Evolutionary conservation across 1,140 invertebrate genomes (phyloP), one percentile per base, ranked within the genome.

Genomic region (Cryptotermes secundus): DNA sequence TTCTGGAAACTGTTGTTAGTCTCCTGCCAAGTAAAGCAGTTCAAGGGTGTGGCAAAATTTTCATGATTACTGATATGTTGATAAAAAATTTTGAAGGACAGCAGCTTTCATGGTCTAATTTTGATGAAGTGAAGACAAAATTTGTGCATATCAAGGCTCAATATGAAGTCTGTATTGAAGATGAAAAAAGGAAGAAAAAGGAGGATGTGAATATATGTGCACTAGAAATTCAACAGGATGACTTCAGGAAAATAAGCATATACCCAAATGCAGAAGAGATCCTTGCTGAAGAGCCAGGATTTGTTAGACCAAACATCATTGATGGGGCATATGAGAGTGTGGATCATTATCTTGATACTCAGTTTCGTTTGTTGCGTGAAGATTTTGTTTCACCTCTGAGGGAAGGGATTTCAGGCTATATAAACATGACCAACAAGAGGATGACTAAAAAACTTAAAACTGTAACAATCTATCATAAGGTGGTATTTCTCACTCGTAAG

Each of bases 311-410:
- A 22, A 95, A 94, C 87, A 92, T 93, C 79, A 87, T 92, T 0
- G 86, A 92, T 45, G 94, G 94, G 4, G 87, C 89, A 0, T 96
- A 95, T 88, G 86, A 89, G 12, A 89, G 92, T 87, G 89, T 93
- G 0, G 91, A 95, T 38, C 92, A 96, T 86, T 97, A 97, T 87
- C 88, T 97, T 22, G 95, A 96, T 87, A 91, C 94, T 0, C 96
- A 97, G 86, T 96, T 95, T 87, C 89, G 94, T 22, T 89, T 96
- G 4, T 88, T 97, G 34, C 88, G 94, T 22, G 95, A 97, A 90
- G 96, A 97, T 89, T 95, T 94, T 89, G 90, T 92, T 65, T 87
- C 88, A 1, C 93, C 94, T 4, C 86, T 95, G 65, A 87, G 93
- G 14, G 90, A 90, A 81, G 92, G 92, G 81, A 90, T 94, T 88